phyloP scores from a whole-genome alignment of 2,113 vertebrate genomes.

The Hippopotamus amphibius region DNA sequence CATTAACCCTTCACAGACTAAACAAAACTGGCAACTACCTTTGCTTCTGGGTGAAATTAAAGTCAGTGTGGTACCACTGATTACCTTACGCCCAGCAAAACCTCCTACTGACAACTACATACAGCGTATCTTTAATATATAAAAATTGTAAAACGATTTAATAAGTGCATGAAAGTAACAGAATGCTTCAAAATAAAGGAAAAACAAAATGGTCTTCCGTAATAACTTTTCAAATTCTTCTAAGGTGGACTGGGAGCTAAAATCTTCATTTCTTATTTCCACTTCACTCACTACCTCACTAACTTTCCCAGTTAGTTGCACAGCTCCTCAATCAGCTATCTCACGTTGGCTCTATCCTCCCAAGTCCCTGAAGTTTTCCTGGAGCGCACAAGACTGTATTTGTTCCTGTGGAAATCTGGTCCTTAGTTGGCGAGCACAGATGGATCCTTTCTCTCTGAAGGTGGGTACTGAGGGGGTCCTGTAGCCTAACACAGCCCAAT shows the following conservation, averaged over 20 bases:
- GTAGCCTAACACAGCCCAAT: not conserved
- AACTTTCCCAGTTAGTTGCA: not conserved
- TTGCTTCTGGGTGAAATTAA: not conserved
- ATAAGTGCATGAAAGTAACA: not conserved
- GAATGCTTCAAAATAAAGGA: not conserved
- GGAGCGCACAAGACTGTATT: not conserved
- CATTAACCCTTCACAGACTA: not conserved
- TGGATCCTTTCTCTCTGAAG: not conserved
- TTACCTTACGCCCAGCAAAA: not conserved
- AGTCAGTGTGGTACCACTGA: not conserved
- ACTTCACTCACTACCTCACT: not conserved
- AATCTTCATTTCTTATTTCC: not conserved
- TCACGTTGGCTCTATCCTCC: not conserved
- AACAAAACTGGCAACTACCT: constrained; percentile 3
- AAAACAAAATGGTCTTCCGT: not conserved
- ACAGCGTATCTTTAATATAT: constrained; percentile 20
- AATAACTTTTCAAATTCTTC: not conserved
- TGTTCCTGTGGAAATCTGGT: not conserved
- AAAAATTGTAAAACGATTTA: constrained; percentile 7
- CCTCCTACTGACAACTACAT: not conserved
- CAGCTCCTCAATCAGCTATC: not conserved
- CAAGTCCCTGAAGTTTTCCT: not conserved
- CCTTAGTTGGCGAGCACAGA: not conserved
- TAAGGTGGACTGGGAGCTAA: not conserved
- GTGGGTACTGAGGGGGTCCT: not conserved